Conservation (phyloP, 2,113 vertebrate species). For the Corythornis madagascariensis region DNA sequence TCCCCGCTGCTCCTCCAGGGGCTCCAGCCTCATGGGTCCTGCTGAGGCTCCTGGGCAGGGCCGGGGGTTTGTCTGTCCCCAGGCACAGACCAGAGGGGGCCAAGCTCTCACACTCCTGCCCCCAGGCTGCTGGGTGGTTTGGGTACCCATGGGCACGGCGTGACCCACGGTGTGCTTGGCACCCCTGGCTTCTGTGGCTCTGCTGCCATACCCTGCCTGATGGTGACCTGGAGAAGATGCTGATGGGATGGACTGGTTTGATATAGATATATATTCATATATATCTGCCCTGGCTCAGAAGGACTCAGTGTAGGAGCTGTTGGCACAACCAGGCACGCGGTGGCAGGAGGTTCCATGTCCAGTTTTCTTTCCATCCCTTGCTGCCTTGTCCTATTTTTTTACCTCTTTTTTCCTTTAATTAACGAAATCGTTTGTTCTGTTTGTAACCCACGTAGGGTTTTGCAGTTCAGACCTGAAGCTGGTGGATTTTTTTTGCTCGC, state of each 20-base stretch:
- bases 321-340: background rate
- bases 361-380: background rate
- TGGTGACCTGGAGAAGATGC: background rate
- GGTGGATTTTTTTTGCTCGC: background rate
- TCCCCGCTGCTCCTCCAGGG: background rate
- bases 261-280: background rate
- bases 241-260: background rate
- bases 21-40: no score
- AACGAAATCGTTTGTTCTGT: background rate
- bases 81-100: background rate
- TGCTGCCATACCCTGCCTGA: background rate
- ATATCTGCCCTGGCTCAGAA: background rate
- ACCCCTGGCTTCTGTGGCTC: background rate
- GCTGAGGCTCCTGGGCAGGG: no score
- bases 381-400: background rate
- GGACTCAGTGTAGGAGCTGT: background rate
- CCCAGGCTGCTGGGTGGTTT: accelerated
- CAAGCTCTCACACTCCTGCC: background rate
- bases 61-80: background rate
- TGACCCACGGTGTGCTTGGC: background rate
- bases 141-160: background rate
- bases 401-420: background rate
- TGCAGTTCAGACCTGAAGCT: background rate
- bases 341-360: background rate
- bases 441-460: background rate